Evolutionary conservation across 2,113 vertebrate genomes (phyloP), one percentile per base, ranked within the genome.

Genomic region (Thunnus thynnus): DNA sequence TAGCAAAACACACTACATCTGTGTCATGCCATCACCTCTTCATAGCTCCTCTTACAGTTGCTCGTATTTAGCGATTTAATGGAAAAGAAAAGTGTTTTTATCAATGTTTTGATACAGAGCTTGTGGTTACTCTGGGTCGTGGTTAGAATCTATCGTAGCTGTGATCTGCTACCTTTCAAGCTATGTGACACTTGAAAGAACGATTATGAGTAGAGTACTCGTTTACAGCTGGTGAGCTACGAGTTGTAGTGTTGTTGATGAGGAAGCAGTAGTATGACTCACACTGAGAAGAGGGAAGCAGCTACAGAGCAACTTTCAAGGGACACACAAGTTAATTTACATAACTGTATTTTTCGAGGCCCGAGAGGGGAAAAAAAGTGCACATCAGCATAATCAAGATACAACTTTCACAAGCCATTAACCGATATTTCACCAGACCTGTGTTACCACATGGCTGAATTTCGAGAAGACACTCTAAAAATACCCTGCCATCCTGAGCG

Each of bases 351-450:
- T 88, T 80, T 78, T 76, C 16, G 1, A 36, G 22, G 41, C 17
- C 27, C 14, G 5, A 7, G 13, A 48, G 54, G 7, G 14, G 67
- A 60, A 62, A 60, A 76, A 80, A 75, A 66, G 17, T 36, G 60
- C 69, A 69, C 67, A 89, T 92, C 91, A 93, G 91, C 91, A 93
- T 18, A 78, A 90, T 82, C 18, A 5, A 86, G 70, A 60, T 68
- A 67, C 44, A 78, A 91, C 90, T 94, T 93, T 93, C 93, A 93
- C 92, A 93, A 93, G 88, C 20, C 63, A 86, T 84, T 73, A 87
- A 88, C 89, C 13, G 55, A 86, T 86, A 81, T 92, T 92, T 92
- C 90, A 72, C 46, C 90, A 91, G 74, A 44, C 8, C 13, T 2
- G 65, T 81, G 90, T 93, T 89, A 84, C 84, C 82, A 92, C 89